phyloP scores from a whole-genome alignment of 1,140 invertebrate species.

The Pantala flavescens region DNA sequence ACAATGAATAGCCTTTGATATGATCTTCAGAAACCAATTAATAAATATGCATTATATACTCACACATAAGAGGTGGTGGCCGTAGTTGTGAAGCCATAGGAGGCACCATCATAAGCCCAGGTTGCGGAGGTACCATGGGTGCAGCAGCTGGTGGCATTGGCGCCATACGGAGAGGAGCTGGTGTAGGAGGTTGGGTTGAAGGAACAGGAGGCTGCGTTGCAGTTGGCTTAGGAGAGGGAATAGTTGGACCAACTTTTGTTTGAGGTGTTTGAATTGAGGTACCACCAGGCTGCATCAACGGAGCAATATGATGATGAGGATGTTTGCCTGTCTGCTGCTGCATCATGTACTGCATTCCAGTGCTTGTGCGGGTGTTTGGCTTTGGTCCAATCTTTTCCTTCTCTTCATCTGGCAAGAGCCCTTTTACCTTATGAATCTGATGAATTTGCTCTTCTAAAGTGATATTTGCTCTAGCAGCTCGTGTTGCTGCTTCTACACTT shows the following conservation, averaged over 20 bases:
- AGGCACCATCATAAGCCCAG: conserved; percentile 32
- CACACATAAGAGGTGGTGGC: conserved; percentile 50
- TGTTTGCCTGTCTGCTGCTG: not conserved
- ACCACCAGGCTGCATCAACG: conserved; percentile 23
- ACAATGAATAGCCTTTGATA: too few relatives aligned
- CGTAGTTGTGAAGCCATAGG: conserved; percentile 34
- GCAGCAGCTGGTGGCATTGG: conserved; percentile 32
- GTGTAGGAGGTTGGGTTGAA: conserved; percentile 35
- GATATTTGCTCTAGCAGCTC: conserved; percentile 87
- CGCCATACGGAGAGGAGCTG: conserved; percentile 33
- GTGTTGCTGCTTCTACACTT: conserved; percentile 80
- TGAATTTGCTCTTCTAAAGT: conserved; percentile 95
- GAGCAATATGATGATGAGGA: not conserved
- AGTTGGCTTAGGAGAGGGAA: conserved; percentile 20
- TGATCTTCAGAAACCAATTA: too few relatives aligned
- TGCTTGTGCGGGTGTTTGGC: conserved; percentile 33
- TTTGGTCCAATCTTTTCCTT: conserved; percentile 85
- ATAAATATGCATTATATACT: too few relatives aligned
- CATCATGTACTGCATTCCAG: too few relatives aligned
- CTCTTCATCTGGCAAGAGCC: conserved; percentile 83
- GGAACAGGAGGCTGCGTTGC: conserved; percentile 35
- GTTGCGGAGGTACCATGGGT: conserved; percentile 37
- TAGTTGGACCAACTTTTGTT: conserved; percentile 15
- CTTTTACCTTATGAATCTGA: conserved; percentile 92
- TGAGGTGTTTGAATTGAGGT: conserved; percentile 2